Base-by-base conservation (phyloP, 2,888 invertebrate species). In the Adineta ricciae region DNA sequence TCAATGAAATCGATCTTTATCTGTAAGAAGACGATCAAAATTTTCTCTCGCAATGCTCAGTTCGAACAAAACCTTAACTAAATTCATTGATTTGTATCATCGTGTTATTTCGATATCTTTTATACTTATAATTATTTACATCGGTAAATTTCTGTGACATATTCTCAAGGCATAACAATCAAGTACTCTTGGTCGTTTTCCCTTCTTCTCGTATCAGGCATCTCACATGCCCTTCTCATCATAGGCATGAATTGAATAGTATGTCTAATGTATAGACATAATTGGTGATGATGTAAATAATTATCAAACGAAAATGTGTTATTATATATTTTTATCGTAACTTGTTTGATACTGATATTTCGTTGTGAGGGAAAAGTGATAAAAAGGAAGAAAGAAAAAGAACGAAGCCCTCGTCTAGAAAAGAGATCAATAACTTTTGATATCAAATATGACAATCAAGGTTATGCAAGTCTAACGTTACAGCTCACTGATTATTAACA, bases 1-100 rank as follows among this genome's bases (percentile, higher is more conserved):
- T 94, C 93, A 95, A 0, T 92, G 97, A 87, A 95, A 94, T 0
- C 93, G 94, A 87, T 94, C 95, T 90, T 93, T 95, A 90, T 91
- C 91, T 0, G 87, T 92, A 4, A 91, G 3, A 92, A 84, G 94
- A 94, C 89, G 89, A 46, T 46, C 46, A n/a, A n/a, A n/a, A n/a
- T n/a, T n/a, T n/a, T n/a, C n/a, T n/a, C n/a, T n/a, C n/a, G n/a
- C n/a, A n/a, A n/a, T n/a, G n/a, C n/a, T n/a, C n/a, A n/a, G n/a
- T n/a, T n/a, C n/a, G n/a, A n/a, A n/a, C n/a, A n/a, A n/a, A n/a
- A n/a, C n/a, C n/a, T n/a, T n/a, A n/a, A n/a, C n/a, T n/a, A n/a
- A n/a, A n/a, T n/a, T n/a, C n/a, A n/a, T n/a, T n/a, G n/a, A 46
- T 19, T 50, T 19, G 2, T 19, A 50, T 50, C 50, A 50, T 7